Evolutionary conservation across 2,113 vertebrate genomes (phyloP), one percentile per base, ranked within the genome.

Genomic region (Scomber scombrus): DNA sequence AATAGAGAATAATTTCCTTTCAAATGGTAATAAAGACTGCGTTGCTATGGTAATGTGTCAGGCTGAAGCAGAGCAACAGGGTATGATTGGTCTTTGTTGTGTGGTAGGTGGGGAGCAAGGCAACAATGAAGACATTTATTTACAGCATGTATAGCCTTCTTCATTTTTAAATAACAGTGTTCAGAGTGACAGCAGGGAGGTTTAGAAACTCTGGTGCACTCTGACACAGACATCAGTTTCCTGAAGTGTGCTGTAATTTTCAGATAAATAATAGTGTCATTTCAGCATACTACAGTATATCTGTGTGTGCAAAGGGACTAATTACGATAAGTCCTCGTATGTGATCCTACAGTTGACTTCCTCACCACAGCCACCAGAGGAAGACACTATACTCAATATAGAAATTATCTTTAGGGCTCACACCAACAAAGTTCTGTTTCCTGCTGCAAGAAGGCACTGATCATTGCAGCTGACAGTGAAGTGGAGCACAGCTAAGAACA

Each of bases 1-100:
- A 93, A 91, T 92, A 91, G 84, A 69, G 52, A 73, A 88, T 89
- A 54, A 88, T 88, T 84, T 86, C 80, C 82, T 88, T 85, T 91
- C 82, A 88, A 78, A 82, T 88, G 82, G 82, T 86, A 88, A 90
- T 89, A 85, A 88, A 85, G 79, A 84, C 40, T 52, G 50, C 5
- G 84, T 94, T 93, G 86, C 93, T 79, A 91, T 93, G 88, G 93
- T 19, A 69, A 91, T 73, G 46, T 57, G 72, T 57, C 66, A 69
- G 81, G 60, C 71, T 47, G 87, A 78, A 78, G 65, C 74, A 82
- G 85, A 79, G 70, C 86, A 85, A 71, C 86, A 70, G 80, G 75
- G 46, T 74, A 16, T 76, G 67, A 84, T 66, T 71, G 68, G 52
- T 60, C 55, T 67, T 14, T 40, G 62, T 57, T 77, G 64, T 69